Base-by-base conservation (phyloP, 2,113 vertebrate genomes). In the Oryzias curvinotus region DNA sequence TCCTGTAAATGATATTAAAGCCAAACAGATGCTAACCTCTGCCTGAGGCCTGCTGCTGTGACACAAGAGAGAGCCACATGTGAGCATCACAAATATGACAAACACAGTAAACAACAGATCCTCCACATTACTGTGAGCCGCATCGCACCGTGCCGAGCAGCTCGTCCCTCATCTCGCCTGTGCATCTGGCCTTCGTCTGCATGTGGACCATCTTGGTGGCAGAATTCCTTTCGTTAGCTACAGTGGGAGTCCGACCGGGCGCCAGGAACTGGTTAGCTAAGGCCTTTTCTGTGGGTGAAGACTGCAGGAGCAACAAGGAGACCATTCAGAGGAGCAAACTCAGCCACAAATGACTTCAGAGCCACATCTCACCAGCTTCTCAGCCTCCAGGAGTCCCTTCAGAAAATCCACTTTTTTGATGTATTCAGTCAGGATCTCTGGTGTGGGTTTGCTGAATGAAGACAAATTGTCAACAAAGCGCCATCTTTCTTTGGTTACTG, bases 191-290 rank as follows among this genome's bases (percentile, higher is more conserved):
- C 76, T 96, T 95, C 0, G 94, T 93, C 85, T 98, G 96, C 71
- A 98, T 92, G 43, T 99, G 96, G 2, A 98, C 95, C 0, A 93
- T 98, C 78, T 93, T 96, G 3, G 94, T 95, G 67, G 93, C 93
- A 0, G 96, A 91, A 55, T 93, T 94, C 54, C 95, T 92, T 86
- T 98, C 96, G 21, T 89, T 93, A 80, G 92, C 84, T 1, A 96
- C 96, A 0, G 97, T 99, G 0, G 97, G 94, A 3, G 94, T 97
- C 5, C 95, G 92, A 0, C 97, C 97, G 0, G 97, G 97, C 1
- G 95, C 93, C 57, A 99, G 88, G 75, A 99, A 94, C 88, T 99
- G 96, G 84, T 96, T 98, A 18, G 97, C 97, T 73, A 99, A 84
- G 4, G 96, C 96, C 72, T 98, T 98, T 81, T 98, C 97, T 0